Evolutionary conservation across 2,113 vertebrate species (phyloP).

Genomic region (Rhea americana): DNA sequence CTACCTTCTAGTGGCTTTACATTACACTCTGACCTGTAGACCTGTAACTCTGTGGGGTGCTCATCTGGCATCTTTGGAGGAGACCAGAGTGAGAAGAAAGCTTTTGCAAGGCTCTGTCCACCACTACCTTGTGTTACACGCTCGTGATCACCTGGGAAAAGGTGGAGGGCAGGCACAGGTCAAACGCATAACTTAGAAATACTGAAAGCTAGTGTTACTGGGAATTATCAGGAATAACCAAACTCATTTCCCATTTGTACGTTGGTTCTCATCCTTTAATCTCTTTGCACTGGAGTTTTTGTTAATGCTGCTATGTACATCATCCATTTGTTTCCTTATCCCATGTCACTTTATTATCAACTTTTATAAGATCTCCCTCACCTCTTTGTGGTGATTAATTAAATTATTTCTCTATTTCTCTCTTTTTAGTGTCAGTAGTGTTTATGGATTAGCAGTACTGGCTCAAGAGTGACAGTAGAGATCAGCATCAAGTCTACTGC

Average conservation of each 20-base stretch:
- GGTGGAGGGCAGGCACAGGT: neutral
- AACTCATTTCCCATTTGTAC: neutral
- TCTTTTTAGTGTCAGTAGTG: conserved; percentile 35
- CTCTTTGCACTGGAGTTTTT: neutral
- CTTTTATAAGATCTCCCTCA: neutral
- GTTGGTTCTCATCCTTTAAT: conserved; percentile 11
- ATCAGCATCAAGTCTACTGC: neutral
- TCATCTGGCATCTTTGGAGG: neutral
- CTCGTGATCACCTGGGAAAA: neutral
- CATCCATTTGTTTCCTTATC: neutral
- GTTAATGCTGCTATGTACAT: neutral
- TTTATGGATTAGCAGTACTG: conserved; percentile 32
- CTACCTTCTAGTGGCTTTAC: neutral
- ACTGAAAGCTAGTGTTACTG: neutral
- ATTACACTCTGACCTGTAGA: neutral
- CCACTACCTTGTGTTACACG: neutral
- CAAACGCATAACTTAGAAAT: neutral
- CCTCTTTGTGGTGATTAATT: neutral
- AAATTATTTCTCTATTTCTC: neutral
- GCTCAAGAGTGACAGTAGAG: conserved; percentile 16
- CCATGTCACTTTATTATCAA: neutral
- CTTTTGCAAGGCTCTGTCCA: neutral
- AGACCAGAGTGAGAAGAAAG: neutral
- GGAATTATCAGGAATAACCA: conserved; percentile 18
- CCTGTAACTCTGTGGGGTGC: accelerated